Percentiles rank a stretch among this genome's conserved stretches.
Conservation (phyloP, 2,888 invertebrate species). For the Drosophila mayaguana region DNA sequence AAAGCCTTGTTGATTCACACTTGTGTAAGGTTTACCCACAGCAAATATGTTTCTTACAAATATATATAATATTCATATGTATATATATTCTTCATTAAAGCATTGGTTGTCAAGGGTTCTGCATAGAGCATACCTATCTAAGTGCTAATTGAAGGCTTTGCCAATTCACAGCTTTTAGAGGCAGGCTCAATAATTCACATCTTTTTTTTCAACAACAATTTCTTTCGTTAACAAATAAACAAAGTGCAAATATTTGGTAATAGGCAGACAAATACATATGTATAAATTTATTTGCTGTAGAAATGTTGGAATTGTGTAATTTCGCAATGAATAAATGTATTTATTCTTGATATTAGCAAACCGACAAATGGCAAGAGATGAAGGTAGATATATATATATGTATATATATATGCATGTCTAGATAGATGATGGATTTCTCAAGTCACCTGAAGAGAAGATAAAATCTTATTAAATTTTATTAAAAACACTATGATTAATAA, state of each 20-base stretch:
- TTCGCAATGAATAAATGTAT: background rate
- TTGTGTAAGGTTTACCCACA: background rate
- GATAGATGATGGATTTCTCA: background rate
- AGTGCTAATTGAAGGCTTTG: constrained; percentile 20
- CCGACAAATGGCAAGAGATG: background rate
- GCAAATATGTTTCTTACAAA: background rate
- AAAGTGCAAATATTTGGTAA: background rate
- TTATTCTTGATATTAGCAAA: background rate
- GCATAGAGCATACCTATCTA: constrained; percentile 9
- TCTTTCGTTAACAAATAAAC: constrained; percentile 16
- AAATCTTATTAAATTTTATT: background rate
- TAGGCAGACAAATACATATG: constrained; percentile 6
- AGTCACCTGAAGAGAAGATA: too few relatives aligned
- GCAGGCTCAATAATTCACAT: background rate
- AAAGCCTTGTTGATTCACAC: background rate
- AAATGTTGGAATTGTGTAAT: background rate
- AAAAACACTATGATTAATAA: background rate
- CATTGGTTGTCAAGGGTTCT: background rate
- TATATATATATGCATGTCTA: background rate
- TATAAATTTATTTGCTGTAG: constrained; percentile 12
- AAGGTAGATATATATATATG: background rate
- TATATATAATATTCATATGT: background rate
- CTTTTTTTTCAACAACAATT: constrained; percentile 10
- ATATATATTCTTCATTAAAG: too few relatives aligned
- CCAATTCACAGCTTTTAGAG: background rate